These are phyloP conservation scores for Archaeoteleia sp. DNA, from an alignment of 2,888 invertebrate genomes.

Conservation along the genomic window DNA sequence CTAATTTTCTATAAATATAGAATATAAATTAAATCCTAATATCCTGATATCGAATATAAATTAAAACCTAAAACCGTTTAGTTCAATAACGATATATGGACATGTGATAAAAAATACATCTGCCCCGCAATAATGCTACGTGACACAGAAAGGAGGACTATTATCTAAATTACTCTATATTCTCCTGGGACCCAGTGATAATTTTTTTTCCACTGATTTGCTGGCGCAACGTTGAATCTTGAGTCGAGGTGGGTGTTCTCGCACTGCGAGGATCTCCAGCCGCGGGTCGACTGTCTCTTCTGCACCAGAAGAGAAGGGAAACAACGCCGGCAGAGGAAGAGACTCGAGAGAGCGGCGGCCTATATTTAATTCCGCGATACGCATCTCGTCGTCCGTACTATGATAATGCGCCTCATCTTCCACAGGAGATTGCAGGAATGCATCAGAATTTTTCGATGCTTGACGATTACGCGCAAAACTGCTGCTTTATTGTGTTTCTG, in stretches of 20 bases:
- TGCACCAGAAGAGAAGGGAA: conserved; percentile 9
- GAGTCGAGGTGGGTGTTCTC: conserved; percentile 34
- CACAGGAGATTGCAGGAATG: neutral
- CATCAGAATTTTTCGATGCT: neutral
- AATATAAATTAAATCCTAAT: no score
- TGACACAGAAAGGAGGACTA: conserved; percentile 7
- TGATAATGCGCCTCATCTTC: conserved; percentile 2
- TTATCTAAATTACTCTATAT: conserved; percentile 42
- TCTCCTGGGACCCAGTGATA: conserved; percentile 15
- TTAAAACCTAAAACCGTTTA: no score
- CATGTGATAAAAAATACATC: conserved; percentile 5
- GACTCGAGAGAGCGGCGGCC: conserved; percentile 1
- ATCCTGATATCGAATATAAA: no score
- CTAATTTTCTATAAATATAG: no score
- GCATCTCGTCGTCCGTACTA: conserved; percentile 4
- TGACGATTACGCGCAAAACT: no score
- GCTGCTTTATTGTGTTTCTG: no score
- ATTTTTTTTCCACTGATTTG: conserved; percentile 8
- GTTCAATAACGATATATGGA: no score
- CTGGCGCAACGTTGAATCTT: conserved; percentile 7
- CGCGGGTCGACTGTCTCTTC: conserved; percentile 14
- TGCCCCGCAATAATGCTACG: conserved; percentile 1
- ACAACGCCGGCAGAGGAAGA: neutral
- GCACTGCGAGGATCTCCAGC: conserved; percentile 16
- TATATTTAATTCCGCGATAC: conserved; percentile 27